phyloP scores from a whole-genome alignment of 2,113 vertebrate species.

The Cygnus buccinator region DNA sequence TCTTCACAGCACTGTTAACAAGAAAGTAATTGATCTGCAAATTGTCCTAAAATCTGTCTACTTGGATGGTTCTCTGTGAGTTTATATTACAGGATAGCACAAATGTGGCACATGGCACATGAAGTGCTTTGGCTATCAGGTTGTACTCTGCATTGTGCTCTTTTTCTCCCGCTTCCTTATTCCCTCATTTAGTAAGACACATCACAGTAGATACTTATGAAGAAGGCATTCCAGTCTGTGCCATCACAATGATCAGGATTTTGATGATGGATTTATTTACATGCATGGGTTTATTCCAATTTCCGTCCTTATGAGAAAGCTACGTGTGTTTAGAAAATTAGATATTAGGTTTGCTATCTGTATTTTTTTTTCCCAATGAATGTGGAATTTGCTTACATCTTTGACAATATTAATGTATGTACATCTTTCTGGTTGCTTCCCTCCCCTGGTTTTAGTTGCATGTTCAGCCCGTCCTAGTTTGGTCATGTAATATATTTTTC shows the following conservation, averaged over 20 bases:
- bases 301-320: not conserved
- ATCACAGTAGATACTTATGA: not conserved
- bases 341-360: not conserved
- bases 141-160: not conserved
- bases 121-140: not conserved
- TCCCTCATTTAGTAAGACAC: not conserved
- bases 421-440: not conserved
- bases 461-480: not conserved
- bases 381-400: not conserved
- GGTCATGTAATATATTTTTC: not conserved
- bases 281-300: not conserved
- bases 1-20: slow-evolving; percentile 1
- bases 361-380: not conserved
- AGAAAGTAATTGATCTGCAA: slow-evolving; percentile 17
- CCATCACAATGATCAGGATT: not conserved
- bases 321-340: not conserved
- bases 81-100: not conserved
- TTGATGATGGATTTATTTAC: not conserved
- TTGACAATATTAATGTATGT: not conserved
- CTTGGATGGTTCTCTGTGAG: not conserved
- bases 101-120: not conserved
- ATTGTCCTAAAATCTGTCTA: slow-evolving; percentile 16
- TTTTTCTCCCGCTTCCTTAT: not conserved
- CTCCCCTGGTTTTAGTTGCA: not conserved
- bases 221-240: not conserved